A percentile compares a stretch with the other conserved stretches of the same genome.
phyloP scores from a whole-genome alignment of 2,797 vertebrate species.

The Gymnodraco acuticeps region DNA sequence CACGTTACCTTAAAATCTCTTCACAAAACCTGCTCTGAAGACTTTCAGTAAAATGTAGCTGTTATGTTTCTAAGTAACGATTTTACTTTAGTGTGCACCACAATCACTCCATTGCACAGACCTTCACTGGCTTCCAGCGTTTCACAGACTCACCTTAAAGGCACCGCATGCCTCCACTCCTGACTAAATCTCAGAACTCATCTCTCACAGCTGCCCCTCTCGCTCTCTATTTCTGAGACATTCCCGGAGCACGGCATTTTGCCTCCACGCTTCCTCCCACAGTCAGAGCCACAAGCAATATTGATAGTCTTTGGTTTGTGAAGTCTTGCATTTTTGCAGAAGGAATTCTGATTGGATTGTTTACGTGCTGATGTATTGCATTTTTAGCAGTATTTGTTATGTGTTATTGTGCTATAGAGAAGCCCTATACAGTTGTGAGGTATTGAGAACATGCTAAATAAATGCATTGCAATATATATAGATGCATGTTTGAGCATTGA shows the following conservation, averaged over 20 bases:
- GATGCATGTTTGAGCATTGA: background rate
- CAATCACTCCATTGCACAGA: constrained; percentile 9
- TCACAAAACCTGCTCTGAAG: background rate
- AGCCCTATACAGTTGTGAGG: background rate
- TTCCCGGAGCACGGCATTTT: constrained; percentile 41
- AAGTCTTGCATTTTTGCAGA: constrained; percentile 29
- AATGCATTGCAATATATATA: background rate
- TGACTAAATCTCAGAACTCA: constrained; percentile 48
- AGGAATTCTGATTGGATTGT: constrained; percentile 31
- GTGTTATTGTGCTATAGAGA: background rate
- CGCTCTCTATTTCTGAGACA: constrained; percentile 46
- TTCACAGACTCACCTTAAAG: constrained; percentile 44
- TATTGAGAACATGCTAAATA: too few species aligned
- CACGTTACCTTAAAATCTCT: background rate
- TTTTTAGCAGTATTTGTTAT: background rate
- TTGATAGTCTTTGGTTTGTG: constrained; percentile 4
- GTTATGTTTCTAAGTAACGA: background rate
- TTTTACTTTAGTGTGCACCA: constrained; percentile 10
- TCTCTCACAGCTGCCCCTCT: constrained; percentile 44
- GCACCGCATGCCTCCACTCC: constrained; percentile 53
- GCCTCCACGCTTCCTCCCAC: constrained; percentile 54
- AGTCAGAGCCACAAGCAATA: constrained; percentile 42
- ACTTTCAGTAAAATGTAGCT: background rate
- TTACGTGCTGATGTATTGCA: background rate
- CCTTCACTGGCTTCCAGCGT: constrained; percentile 24